Evolutionary conservation across 2,888 invertebrate species (phyloP).

Genomic region (Tridacna gigas): DNA sequence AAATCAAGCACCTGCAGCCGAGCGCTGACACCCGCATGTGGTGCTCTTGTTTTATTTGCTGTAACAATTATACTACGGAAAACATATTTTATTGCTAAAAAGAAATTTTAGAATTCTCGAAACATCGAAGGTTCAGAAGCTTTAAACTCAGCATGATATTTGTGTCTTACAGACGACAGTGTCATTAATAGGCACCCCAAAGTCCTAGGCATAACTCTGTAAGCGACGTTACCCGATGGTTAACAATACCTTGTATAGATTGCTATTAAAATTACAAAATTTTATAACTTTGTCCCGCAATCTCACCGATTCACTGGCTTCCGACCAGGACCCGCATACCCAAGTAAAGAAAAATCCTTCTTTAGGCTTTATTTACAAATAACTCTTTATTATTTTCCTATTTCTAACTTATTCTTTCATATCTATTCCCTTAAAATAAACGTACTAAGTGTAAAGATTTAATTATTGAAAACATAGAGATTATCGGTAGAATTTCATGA

Average conservation of each 20-base stretch:
- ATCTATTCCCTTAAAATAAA: slow-evolving; percentile 8
- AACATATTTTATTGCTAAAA: neutral
- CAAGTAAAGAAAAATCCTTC: slow-evolving; percentile 4
- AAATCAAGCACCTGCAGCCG: no score
- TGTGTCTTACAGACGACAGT: neutral
- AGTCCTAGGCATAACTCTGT: neutral
- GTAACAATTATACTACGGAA: neutral
- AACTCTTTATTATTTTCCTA: slow-evolving; percentile 10
- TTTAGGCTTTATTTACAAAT: slow-evolving; percentile 7
- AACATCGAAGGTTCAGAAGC: neutral
- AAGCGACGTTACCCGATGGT: slow-evolving; percentile 1
- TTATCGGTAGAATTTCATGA: slow-evolving; percentile 6
- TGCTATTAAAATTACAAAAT: slow-evolving; percentile 4
- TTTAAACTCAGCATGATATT: neutral
- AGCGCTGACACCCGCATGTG: no score
- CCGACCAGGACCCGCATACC: slow-evolving; percentile 14
- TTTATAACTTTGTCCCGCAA: slow-evolving; percentile 12
- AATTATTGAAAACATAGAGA: slow-evolving; percentile 18
- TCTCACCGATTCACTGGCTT: slow-evolving; percentile 9
- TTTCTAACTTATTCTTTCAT: slow-evolving; percentile 12
- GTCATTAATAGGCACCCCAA: slow-evolving; percentile 1
- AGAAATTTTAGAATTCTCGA: neutral
- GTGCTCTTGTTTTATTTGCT: slow-evolving; percentile 7
- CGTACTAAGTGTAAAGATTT: slow-evolving; percentile 10
- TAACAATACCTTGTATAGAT: neutral